phyloP scores from a whole-genome alignment of 2,888 invertebrate species.

The Drosophila nr. perissopoda region DNA sequence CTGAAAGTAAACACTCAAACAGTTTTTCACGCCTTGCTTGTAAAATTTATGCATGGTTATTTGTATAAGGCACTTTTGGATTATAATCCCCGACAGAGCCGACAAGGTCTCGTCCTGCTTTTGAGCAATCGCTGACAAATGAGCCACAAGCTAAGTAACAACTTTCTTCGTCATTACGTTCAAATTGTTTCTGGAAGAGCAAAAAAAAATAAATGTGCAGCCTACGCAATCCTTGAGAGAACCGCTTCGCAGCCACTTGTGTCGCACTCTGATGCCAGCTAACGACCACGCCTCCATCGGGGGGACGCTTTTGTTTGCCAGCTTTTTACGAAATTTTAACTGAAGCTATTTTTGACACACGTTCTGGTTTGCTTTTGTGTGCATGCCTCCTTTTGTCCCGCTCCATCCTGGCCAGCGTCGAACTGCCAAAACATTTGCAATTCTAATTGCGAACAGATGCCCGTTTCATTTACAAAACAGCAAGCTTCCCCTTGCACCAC shows the following conservation, averaged over 20 bases:
- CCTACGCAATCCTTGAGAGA: constrained; percentile 41
- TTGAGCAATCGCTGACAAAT: constrained; percentile 77
- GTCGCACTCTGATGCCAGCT: constrained; percentile 62
- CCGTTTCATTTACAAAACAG: constrained; percentile 56
- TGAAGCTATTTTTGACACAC: constrained; percentile 64
- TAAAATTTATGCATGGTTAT: constrained; percentile 73
- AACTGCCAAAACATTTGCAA: constrained; percentile 62
- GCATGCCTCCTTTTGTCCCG: too few relatives aligned
- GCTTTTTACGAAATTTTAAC: constrained; percentile 18
- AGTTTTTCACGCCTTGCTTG: constrained; percentile 60
- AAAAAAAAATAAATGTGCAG: constrained; percentile 30
- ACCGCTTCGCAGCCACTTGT: constrained; percentile 54
- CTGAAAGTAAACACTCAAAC: constrained; percentile 48
- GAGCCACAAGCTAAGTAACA: constrained; percentile 80
- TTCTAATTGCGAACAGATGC: constrained; percentile 68
- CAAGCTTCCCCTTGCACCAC: background rate
- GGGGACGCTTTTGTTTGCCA: background rate
- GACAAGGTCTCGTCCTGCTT: constrained; percentile 2
- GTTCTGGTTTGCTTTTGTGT: constrained; percentile 18
- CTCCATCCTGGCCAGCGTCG: background rate
- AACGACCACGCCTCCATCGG: constrained; percentile 50
- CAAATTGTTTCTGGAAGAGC: constrained; percentile 69
- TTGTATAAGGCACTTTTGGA: constrained; percentile 60
- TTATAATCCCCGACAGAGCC: constrained; percentile 46
- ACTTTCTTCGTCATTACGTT: constrained; percentile 79